Evolutionary conservation across 2,113 vertebrate species (phyloP).

Genomic region (Spermophilus dauricus): DNA sequence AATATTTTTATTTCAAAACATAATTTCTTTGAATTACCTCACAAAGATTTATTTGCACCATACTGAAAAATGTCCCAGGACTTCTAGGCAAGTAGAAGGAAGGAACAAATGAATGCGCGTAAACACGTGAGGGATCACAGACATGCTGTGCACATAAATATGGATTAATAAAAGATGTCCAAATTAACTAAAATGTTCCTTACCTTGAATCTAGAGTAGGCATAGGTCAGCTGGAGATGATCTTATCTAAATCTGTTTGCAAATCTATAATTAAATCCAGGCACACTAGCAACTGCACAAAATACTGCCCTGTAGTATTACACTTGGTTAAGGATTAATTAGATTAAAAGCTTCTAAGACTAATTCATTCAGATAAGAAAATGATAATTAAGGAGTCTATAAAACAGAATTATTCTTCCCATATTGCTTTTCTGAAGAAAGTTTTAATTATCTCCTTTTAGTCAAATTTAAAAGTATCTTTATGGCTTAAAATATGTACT

Average conservation of each 20-base stretch:
- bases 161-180: conserved; percentile 50
- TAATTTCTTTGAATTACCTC: not conserved
- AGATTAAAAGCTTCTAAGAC: conserved; percentile 75
- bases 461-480: conserved; percentile 53
- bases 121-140: not conserved
- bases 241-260: conserved; percentile 76
- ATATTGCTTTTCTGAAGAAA: conserved; percentile 66
- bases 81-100: not conserved
- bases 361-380: conserved; percentile 74
- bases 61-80: not conserved
- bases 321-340: conserved; percentile 77
- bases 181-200: conserved; percentile 58
- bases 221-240: conserved; percentile 45
- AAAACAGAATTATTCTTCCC: conserved; percentile 57
- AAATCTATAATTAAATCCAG: conserved; percentile 77
- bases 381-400: conserved; percentile 57
- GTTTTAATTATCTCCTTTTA: conserved; percentile 67
- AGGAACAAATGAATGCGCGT: not conserved
- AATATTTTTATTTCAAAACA: not conserved
- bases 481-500: conserved; percentile 59
- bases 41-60: not conserved
- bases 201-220: conserved; percentile 36
- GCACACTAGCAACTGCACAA: conserved; percentile 56
- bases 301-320: conserved; percentile 61
- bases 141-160: not conserved